phyloP scores from a whole-genome alignment of 1,140 invertebrate species.

The Drosophila tropicalis region DNA sequence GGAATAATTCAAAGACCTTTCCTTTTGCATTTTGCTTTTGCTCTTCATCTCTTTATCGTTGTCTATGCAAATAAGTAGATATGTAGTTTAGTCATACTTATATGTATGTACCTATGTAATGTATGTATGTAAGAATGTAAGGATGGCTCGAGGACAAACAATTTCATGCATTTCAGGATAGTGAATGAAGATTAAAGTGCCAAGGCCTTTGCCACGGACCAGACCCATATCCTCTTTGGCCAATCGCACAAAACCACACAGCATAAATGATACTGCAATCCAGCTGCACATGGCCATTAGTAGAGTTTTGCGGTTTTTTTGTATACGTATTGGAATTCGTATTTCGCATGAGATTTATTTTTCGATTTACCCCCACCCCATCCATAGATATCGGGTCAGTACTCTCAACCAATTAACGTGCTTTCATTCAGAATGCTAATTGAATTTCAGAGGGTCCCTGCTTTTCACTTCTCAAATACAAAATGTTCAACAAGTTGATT shows the following conservation, averaged over 20 bases:
- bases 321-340: neutral
- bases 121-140: neutral
- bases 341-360: constrained; percentile 4
- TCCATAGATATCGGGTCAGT: neutral
- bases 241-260: neutral
- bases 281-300: constrained; percentile 5
- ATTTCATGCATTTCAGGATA: constrained; percentile 1
- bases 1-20: neutral
- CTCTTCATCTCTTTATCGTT: constrained; percentile 1
- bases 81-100: constrained; percentile 1
- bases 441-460: neutral
- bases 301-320: constrained; percentile 7
- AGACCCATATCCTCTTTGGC: constrained; percentile 7
- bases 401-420: neutral
- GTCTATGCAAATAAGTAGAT: constrained; percentile 11
- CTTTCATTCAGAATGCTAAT: constrained; percentile 1
- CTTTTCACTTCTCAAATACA: neutral
- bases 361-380: neutral
- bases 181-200: constrained; percentile 7
- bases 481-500: constrained; percentile 5
- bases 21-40: neutral
- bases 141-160: constrained; percentile 5
- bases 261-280: constrained; percentile 10
- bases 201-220: neutral
- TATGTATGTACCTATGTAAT: neutral